phyloP scores from a whole-genome alignment of 1,140 invertebrate genomes.

The Metopolophium dirhodum region DNA sequence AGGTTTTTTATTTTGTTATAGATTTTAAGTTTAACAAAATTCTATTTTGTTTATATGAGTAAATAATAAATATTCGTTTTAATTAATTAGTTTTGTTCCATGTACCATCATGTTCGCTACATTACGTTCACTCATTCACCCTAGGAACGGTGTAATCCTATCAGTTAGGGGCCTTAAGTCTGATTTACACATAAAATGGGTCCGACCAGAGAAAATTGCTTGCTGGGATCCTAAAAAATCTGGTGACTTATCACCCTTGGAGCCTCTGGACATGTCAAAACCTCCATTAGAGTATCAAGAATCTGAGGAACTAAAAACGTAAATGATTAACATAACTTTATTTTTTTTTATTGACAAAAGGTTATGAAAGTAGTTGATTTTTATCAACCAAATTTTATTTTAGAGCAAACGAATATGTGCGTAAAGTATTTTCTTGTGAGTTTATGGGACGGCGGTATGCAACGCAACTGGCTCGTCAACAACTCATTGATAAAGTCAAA shows the following conservation, averaged over 20 bases:
- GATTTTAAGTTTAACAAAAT: background rate
- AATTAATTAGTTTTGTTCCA: background rate
- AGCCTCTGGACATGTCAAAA: slow-evolving; percentile 63
- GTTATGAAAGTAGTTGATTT: background rate
- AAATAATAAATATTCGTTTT: background rate
- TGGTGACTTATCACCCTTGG: slow-evolving; percentile 67
- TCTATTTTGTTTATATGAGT: background rate
- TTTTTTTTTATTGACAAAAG: background rate
- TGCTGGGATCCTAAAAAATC: slow-evolving; percentile 66
- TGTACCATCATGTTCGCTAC: background rate
- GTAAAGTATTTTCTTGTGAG: slow-evolving; percentile 67
- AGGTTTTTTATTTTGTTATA: background rate
- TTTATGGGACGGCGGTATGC: slow-evolving; percentile 65
- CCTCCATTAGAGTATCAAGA: slow-evolving; percentile 63
- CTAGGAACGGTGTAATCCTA: background rate
- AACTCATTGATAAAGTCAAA: slow-evolving; percentile 65
- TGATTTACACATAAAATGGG: slow-evolving; percentile 67
- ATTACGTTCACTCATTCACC: slow-evolving; percentile 23
- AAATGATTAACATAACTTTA: slow-evolving; percentile 57
- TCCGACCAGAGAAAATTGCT: slow-evolving; percentile 67
- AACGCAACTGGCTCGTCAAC: slow-evolving; percentile 62
- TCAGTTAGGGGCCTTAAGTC: background rate
- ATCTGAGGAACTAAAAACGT: slow-evolving; percentile 68
- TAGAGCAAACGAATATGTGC: slow-evolving; percentile 68
- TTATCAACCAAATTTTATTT: slow-evolving; percentile 61